These are phyloP conservation scores for Penelope pileata DNA, from an alignment of 2,113 vertebrate species.

Conservation along the genomic window DNA sequence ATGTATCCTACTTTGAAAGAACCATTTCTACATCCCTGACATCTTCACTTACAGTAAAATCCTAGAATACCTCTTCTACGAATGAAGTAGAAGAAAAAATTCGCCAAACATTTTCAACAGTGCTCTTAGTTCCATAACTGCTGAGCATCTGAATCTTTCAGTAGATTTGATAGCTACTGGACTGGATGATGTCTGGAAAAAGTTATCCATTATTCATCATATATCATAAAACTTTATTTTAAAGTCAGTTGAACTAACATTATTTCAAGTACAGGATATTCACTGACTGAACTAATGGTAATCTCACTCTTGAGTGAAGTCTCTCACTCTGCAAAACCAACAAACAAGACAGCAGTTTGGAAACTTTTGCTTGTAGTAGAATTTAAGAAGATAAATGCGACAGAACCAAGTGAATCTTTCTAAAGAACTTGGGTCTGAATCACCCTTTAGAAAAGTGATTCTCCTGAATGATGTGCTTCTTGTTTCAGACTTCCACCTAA, in stretches of 20 bases:
- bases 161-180: background rate
- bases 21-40: background rate
- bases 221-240: background rate
- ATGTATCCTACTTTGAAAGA: background rate
- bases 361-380: background rate
- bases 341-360: background rate
- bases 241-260: background rate
- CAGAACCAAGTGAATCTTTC: background rate
- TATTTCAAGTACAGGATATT: background rate
- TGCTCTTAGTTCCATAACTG: background rate
- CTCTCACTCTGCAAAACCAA: background rate
- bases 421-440: background rate
- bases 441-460: background rate
- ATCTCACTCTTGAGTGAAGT: fast-evolving
- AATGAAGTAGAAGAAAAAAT: background rate
- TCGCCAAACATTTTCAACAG: background rate
- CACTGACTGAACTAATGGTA: background rate
- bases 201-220: background rate
- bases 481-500: background rate
- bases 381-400: background rate
- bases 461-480: background rate
- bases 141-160: background rate
- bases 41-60: background rate
- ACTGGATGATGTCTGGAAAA: background rate
- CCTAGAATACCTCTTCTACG: background rate